Percentiles rank a stretch among this genome's conserved stretches.
These are phyloP conservation scores for Apostichopus parvimensis DNA, from an alignment of 35 echinoderm and acorn worm genomes.

Conservation along the genomic window DNA sequence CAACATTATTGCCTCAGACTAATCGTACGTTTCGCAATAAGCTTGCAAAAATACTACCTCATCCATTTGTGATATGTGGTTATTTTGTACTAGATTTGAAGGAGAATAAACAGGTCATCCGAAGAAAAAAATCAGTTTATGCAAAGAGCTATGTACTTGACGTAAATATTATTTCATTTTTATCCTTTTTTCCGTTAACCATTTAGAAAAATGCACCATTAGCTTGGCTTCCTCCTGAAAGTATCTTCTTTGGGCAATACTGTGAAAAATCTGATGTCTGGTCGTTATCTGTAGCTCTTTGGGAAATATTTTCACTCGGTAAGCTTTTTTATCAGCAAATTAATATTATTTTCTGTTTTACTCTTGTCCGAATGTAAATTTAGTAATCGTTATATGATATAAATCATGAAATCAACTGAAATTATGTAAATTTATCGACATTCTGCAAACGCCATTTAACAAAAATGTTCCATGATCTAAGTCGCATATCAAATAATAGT, in stretches of 20 bases:
- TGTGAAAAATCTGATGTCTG: neutral
- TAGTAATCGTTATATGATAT: neutral
- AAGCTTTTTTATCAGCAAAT: neutral
- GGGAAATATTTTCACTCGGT: conserved; percentile 39
- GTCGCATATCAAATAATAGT: neutral
- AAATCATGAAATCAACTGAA: neutral
- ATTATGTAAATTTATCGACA: no score
- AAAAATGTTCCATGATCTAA: no score
- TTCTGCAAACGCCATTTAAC: no score
- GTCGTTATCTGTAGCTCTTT: conserved; percentile 10
- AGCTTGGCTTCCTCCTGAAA: conserved; percentile 21
- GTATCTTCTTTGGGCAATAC: conserved; percentile 21
- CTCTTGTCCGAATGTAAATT: neutral
- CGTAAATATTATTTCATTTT: neutral
- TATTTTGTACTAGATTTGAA: neutral
- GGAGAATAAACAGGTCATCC: neutral
- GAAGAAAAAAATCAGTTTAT: no score
- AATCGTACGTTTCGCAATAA: neutral
- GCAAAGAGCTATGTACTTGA: no score
- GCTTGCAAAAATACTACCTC: neutral
- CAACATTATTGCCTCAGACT: neutral
- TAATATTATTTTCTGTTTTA: neutral
- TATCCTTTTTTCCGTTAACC: neutral
- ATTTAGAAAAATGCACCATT: neutral
- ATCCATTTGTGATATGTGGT: neutral